Conservation (phyloP, 2,888 invertebrate genomes). For the Alcis repandata region DNA sequence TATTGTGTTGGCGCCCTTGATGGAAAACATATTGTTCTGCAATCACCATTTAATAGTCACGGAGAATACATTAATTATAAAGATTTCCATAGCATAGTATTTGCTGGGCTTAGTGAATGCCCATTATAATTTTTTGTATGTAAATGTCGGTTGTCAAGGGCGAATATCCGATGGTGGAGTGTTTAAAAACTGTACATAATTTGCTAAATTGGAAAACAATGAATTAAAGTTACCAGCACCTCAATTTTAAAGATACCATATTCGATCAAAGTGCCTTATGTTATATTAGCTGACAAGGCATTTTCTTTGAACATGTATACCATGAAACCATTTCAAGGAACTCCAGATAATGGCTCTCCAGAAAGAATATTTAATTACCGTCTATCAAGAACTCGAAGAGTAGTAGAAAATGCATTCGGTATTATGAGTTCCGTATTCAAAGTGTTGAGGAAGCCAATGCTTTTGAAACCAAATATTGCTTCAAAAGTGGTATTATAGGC, state of each 20-base stretch:
- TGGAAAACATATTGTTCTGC: too few species aligned
- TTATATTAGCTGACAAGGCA: slow-evolving; percentile 48
- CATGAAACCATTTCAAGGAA: slow-evolving; percentile 49
- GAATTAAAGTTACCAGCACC: slow-evolving; percentile 39
- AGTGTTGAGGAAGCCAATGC: slow-evolving; percentile 39
- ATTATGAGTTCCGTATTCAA: slow-evolving; percentile 40
- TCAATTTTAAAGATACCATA: slow-evolving; percentile 48
- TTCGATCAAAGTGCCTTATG: slow-evolving; percentile 45
- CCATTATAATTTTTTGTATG: slow-evolving; percentile 46
- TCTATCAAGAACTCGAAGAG: slow-evolving; percentile 43
- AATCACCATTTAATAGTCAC: too few species aligned
- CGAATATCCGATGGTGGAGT: slow-evolving; percentile 46
- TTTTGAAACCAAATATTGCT: slow-evolving; percentile 34
- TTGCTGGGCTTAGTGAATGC: too few species aligned
- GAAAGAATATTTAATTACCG: slow-evolving; percentile 55
- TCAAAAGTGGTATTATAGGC: slow-evolving; percentile 41
- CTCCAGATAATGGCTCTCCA: slow-evolving; percentile 40
- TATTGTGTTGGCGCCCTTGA: too few species aligned
- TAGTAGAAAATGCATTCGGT: slow-evolving; percentile 54
- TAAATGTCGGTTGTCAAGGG: slow-evolving; percentile 40
- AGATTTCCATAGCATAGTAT: too few species aligned
- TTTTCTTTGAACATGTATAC: slow-evolving; percentile 47
- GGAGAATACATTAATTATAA: too few species aligned
- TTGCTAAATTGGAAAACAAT: slow-evolving; percentile 41
- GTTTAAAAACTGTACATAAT: slow-evolving; percentile 45